These are phyloP conservation scores for Zalophus californianus DNA, from an alignment of 2,797 vertebrate species.

Conservation along the genomic window DNA sequence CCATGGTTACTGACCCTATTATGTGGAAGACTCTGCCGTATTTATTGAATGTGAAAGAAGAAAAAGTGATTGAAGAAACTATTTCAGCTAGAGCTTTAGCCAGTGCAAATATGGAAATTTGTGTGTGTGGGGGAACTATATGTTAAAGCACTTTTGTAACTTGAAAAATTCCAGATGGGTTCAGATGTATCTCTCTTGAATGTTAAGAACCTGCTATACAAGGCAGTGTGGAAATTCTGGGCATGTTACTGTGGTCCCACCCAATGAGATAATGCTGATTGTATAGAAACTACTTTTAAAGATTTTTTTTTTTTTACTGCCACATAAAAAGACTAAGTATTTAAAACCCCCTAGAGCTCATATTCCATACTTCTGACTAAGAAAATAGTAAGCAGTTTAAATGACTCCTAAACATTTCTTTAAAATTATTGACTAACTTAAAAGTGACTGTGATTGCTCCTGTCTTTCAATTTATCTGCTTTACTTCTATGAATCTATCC, in stretches of 20 bases:
- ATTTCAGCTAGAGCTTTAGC: slow-evolving; percentile 29
- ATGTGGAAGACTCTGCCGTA: background rate
- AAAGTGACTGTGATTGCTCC: background rate
- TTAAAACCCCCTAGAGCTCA: background rate
- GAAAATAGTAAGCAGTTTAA: background rate
- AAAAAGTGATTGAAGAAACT: background rate
- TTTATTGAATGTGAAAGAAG: slow-evolving; percentile 34
- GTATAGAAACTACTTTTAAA: slow-evolving; percentile 29
- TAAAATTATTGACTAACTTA: background rate
- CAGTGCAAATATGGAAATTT: slow-evolving; percentile 16
- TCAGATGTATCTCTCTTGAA: background rate
- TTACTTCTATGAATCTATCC: background rate
- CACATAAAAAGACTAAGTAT: slow-evolving; percentile 26
- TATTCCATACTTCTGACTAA: background rate
- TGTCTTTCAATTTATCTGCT: background rate
- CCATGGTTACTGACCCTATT: background rate
- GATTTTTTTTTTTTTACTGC: background rate
- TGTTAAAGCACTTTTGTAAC: background rate
- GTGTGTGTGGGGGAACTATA: background rate
- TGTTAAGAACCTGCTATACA: background rate
- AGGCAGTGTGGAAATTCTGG: background rate
- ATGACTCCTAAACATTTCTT: slow-evolving; percentile 32
- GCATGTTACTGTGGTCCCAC: background rate
- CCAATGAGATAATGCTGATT: background rate
- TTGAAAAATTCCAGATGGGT: slow-evolving; percentile 60